Percentiles rank a stretch among this genome's conserved stretches.
Evolutionary conservation across 2,888 invertebrate species (phyloP).

Genomic region (Oscheius sp.): DNA sequence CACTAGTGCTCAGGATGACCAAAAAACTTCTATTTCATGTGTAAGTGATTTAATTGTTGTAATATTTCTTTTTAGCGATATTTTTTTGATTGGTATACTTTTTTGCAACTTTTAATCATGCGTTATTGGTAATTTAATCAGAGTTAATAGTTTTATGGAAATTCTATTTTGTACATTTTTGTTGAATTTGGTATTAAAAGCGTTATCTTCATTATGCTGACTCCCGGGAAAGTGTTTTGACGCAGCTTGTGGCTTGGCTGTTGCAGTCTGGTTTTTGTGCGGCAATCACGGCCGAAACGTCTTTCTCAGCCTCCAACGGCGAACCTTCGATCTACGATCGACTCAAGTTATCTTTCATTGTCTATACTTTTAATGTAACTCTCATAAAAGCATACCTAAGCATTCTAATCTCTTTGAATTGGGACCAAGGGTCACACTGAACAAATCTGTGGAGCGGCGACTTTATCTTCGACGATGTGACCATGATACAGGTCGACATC

Average conservation of each 20-base stretch:
- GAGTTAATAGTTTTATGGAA: not conserved
- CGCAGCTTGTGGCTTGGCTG: conserved; percentile 7
- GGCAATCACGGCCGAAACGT: conserved; percentile 13
- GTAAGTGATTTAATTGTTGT: not conserved
- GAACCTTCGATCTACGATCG: conserved; percentile 6
- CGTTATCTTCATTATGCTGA: not conserved
- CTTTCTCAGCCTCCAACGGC: conserved; percentile 2
- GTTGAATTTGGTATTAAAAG: not conserved
- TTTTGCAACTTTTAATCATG: conserved; percentile 23
- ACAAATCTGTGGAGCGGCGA: conserved; percentile 4
- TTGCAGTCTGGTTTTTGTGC: conserved; percentile 30
- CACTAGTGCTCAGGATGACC: not conserved
- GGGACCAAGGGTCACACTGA: not conserved
- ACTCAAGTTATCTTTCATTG: not conserved
- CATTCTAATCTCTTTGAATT: not conserved
- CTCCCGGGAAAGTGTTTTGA: conserved; percentile 27
- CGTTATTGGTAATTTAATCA: conserved; percentile 19
- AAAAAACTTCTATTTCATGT: not conserved
- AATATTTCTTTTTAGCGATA: not conserved
- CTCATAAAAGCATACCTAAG: not conserved
- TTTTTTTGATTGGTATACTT: conserved; percentile 17
- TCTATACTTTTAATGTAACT: not conserved
- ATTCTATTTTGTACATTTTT: conserved; percentile 4
- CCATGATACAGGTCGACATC: not conserved
- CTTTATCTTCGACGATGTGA: not conserved